A percentile compares a stretch with the other conserved stretches of the same genome.
Conservation (phyloP, 2,113 vertebrate genomes). For the Bubo bubo region DNA sequence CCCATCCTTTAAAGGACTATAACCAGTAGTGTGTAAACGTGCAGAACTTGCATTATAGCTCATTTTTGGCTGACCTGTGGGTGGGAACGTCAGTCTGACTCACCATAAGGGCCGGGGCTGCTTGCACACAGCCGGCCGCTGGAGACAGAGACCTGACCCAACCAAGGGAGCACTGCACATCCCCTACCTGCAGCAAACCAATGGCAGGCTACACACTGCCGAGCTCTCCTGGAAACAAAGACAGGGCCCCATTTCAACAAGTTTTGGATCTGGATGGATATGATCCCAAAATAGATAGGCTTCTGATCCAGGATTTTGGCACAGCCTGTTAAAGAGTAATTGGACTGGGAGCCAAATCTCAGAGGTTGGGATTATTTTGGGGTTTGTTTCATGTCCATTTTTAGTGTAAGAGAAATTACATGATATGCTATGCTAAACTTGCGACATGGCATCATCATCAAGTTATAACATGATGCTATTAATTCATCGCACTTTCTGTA, state of each 20-base stretch:
- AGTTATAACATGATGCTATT: conserved; percentile 6
- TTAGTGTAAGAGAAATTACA: background rate
- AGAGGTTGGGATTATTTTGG: background rate
- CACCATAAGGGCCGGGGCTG: background rate
- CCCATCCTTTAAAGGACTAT: background rate
- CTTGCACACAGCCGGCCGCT: accelerated
- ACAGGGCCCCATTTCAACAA: background rate
- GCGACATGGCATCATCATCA: background rate
- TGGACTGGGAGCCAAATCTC: background rate
- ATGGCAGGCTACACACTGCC: background rate
- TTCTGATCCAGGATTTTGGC: background rate
- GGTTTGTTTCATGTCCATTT: background rate
- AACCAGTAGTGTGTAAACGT: background rate
- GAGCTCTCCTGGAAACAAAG: background rate
- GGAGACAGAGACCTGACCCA: background rate
- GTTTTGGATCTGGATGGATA: background rate
- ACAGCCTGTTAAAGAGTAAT: background rate
- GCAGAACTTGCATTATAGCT: background rate
- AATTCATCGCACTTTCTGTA: conserved; percentile 9
- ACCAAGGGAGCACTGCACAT: background rate
- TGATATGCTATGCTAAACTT: background rate
- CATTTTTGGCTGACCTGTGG: background rate
- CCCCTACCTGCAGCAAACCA: background rate
- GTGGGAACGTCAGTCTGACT: background rate
- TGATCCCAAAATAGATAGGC: background rate